These are phyloP conservation scores for Sminthurides bifidus DNA, from an alignment of 1,140 invertebrate genomes.

Conservation along the genomic window DNA sequence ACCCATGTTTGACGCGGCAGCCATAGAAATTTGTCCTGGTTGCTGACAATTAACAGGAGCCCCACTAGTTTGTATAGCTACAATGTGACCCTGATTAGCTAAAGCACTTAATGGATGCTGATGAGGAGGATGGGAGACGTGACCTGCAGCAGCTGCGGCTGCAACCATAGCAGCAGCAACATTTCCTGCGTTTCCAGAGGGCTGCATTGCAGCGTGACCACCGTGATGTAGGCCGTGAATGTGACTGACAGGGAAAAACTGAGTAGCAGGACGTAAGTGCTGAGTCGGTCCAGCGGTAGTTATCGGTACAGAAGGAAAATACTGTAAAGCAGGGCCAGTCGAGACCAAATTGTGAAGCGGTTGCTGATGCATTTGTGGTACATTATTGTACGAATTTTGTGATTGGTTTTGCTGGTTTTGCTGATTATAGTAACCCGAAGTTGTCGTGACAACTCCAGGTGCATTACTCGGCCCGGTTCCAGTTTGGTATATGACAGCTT, in stretches of 20 bases:
- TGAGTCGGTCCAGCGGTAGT: constrained; percentile 21
- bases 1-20: neutral
- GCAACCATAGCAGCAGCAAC: constrained; percentile 15
- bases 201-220: neutral
- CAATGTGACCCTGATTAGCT: constrained; percentile 8
- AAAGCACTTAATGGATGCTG: neutral
- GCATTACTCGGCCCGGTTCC: constrained; percentile 7
- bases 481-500: constrained; percentile 30
- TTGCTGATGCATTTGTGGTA: constrained; percentile 15
- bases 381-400: neutral
- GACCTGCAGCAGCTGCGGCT: neutral
- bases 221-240: constrained; percentile 19
- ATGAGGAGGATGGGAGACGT: constrained; percentile 11
- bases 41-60: constrained; percentile 5
- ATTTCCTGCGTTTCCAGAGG: constrained; percentile 7
- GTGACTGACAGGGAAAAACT: constrained; percentile 27
- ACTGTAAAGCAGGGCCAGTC: constrained; percentile 33
- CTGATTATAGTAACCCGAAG: constrained; percentile 17
- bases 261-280: constrained; percentile 15
- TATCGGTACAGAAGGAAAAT: constrained; percentile 33
- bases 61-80: constrained; percentile 8
- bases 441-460: constrained; percentile 15
- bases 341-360: constrained; percentile 28
- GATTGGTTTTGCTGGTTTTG: constrained; percentile 17
- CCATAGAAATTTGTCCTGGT: neutral